These are phyloP conservation scores for Diplazon laetatorius DNA, from an alignment of 2,888 invertebrate species.

Conservation along the genomic window DNA sequence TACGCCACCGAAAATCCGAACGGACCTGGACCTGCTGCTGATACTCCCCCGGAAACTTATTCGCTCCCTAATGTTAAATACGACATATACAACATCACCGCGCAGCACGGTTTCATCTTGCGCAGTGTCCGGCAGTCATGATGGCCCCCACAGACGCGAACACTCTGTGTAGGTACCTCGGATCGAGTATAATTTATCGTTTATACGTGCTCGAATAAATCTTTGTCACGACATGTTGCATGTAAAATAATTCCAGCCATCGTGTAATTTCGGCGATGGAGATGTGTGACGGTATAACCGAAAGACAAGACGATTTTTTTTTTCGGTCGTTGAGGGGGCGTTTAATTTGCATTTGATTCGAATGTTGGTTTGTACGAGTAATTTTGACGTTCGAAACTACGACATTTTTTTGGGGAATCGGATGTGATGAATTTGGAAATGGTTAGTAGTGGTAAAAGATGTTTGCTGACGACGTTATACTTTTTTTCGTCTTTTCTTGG, in stretches of 20 bases:
- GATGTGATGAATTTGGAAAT: no score
- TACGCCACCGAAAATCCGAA: constrained; percentile 62
- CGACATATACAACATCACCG: constrained; percentile 41
- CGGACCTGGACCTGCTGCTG: constrained; percentile 49
- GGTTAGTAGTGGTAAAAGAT: no score
- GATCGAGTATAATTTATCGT: constrained; percentile 63
- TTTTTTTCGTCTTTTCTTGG: no score
- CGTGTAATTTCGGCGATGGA: background rate
- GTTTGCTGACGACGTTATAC: no score
- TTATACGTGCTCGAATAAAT: constrained; percentile 64
- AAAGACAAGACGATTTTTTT: constrained; percentile 1
- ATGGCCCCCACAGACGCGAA: constrained; percentile 66
- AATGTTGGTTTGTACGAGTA: no score
- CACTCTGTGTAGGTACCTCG: no score
- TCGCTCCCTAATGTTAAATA: constrained; percentile 38
- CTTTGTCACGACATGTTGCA: constrained; percentile 62
- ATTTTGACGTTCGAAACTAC: no score
- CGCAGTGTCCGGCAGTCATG: constrained; percentile 53
- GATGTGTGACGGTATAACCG: background rate
- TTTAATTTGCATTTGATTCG: no score
- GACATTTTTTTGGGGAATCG: no score
- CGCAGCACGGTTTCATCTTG: constrained; percentile 10
- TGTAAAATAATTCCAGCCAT: constrained; percentile 39
- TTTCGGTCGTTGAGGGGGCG: background rate
- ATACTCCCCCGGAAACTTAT: constrained; percentile 31